Evolutionary conservation across 2,797 vertebrate genomes (phyloP), one percentile per base, ranked within the genome.

Genomic region (Molossus alvarezi): DNA sequence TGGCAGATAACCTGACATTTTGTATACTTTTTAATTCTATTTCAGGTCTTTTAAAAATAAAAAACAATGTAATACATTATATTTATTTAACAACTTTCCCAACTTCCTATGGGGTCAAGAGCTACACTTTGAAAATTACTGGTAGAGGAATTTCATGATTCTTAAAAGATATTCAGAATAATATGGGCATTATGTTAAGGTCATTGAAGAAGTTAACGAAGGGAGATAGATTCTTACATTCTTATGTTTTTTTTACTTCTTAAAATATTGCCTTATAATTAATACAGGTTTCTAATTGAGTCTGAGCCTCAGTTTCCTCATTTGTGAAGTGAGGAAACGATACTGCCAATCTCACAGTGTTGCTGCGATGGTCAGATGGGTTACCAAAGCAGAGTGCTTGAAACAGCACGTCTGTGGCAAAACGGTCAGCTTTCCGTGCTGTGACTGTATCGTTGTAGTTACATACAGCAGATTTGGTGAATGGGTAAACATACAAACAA

Each of bases 321-420:
- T 55, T 48, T 82, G 23, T 69, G 55, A 64, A 65, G 21, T 15
- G 37, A 65, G 45, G 4, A 33, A 72, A 51, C 45, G 29, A 17
- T 0, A 55, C 33, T 14, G 13, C 21, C 48, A 17, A 1, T 3
- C 57, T 60, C 29, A 18, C 0, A 1, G n/a, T 8, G 29, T 8
- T 21, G 18, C 15, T 1, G 0, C 2, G 20, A 11, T 1, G 60
- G 23, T 10, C 55, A 51, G 2, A 17, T 10, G 13, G 15, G 5
- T 71, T 60, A 60, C 29, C 21, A 25, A 79, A 48, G 6, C 13
- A 62, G 45, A 65, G 4, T 9, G 9, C 57, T 64, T 45, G 21
- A 58, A 65, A 65, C 23, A 48, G 4, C 1, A 9, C 4, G 10
- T 64, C 21, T 51, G 9, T 0, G 18, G 41, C 11, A 29, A 83